Percentiles rank a stretch among this genome's conserved stretches.
Evolutionary conservation across 1,140 invertebrate genomes (phyloP).

Genomic region (Centruroides vittatus): DNA sequence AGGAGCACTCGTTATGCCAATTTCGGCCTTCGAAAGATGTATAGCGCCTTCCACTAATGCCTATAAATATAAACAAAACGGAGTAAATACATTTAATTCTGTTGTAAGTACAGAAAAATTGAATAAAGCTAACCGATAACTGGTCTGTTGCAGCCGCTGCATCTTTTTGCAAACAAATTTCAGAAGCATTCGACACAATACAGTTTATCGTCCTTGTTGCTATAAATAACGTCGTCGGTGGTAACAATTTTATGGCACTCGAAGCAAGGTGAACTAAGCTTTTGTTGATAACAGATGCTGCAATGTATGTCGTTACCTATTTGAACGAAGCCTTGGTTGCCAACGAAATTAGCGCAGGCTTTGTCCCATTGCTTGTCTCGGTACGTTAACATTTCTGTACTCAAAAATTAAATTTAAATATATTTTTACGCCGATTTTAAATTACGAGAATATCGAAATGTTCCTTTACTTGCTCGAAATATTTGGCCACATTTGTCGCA

Average conservation of each 20-base stretch:
- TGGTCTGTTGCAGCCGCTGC: conserved; percentile 90
- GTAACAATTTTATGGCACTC: conserved; percentile 97
- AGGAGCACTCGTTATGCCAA: conserved; percentile 99
- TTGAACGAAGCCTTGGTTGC: conserved; percentile 98
- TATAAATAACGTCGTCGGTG: conserved; percentile 96
- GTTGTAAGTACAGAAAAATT: too few species aligned
- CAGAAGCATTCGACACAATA: conserved; percentile 99
- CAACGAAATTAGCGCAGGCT: conserved; percentile 93
- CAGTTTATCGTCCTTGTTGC: conserved; percentile 89
- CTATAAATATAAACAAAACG: conserved; percentile 40
- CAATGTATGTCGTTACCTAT: conserved; percentile 98
- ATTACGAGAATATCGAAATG: too few species aligned
- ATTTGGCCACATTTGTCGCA: conserved; percentile 98
- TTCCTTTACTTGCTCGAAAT: conserved; percentile 79
- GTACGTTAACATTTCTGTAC: conserved; percentile 99
- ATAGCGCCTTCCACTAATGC: conserved; percentile 95
- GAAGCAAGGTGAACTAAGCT: conserved; percentile 93
- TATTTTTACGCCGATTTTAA: too few species aligned
- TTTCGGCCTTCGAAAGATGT: conserved; percentile 98
- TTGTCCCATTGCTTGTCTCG: conserved; percentile 78
- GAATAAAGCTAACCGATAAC: conserved; percentile 72
- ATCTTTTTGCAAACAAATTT: conserved; percentile 94
- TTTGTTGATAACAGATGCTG: conserved; percentile 31
- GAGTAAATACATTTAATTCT: too few species aligned
- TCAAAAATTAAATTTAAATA: conserved; percentile 34